Evolutionary conservation across 1,140 invertebrate genomes (phyloP), one percentile per base, ranked within the genome.

Genomic region (Zeugodacus cucurbitae): DNA sequence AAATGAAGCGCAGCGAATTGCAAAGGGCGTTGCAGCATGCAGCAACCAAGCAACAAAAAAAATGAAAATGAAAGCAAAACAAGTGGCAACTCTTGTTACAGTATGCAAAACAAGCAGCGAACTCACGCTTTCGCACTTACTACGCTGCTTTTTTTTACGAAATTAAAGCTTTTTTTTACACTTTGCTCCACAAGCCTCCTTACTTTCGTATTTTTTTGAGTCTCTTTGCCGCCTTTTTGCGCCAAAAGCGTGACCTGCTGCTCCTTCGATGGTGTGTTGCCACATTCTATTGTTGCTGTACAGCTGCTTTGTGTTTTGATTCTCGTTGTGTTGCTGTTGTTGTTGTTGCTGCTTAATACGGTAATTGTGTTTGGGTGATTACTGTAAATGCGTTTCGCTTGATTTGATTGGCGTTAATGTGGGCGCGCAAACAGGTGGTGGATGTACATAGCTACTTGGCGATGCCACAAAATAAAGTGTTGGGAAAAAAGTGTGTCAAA

Each of bases 401-500:
- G 41, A 82, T 82, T 82, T 82, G 74, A 82, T 82, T 82, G 74
- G 74, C n/a, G 74, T 82, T 82, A 82, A 82, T 82, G 74, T 82
- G 74, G 74, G 74, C 74, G 74, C 10, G 22, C 32, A 48, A 82
- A 82, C 74, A 82, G 74, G 74, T 82, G 74, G 41, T 29, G 41
- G 26, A n/a, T 48, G 37, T 78, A n/a, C n/a, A n/a, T n/a, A 20
- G 37, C n/a, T 82, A n/a, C 32, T 82, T 82, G 41, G 11, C n/a
- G 58, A 29, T n/a, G 34, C 4, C 37, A 41, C 14, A 26, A n/a
- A 20, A 70, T 67, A 8, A 14, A 34, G 34, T 4, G 26, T n/a
- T n/a, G n/a, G 2, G n/a, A 26, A 41, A 29, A 54, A 82, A 48
- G 41, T 82, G 74, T 82, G 41, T 82, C 41, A 82, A 48, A 20